Evolutionary conservation across 2,797 vertebrate genomes (phyloP).

Genomic region (Bovichtus variegatus): DNA sequence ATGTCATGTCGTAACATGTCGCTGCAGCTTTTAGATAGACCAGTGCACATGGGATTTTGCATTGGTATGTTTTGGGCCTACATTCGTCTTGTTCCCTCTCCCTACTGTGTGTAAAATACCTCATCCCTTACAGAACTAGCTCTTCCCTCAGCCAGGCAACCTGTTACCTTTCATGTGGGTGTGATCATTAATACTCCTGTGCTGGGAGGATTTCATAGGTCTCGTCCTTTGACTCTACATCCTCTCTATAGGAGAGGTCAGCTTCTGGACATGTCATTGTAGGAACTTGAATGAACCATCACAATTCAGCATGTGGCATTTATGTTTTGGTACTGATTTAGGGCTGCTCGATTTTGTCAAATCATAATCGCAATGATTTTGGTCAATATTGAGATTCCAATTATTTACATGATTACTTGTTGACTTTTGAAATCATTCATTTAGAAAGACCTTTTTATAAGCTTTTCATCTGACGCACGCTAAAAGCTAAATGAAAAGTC

Average conservation of each 20-base stretch:
- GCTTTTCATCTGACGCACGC: too few relatives aligned
- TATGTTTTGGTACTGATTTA: background rate
- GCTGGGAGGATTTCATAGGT: constrained; percentile 11
- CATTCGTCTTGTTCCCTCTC: constrained; percentile 4
- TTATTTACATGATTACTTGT: too few relatives aligned
- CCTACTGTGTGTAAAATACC: constrained; percentile 45
- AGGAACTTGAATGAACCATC: constrained; percentile 16
- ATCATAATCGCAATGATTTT: too few relatives aligned
- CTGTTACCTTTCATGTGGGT: background rate
- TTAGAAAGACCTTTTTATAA: too few relatives aligned
- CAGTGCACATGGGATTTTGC: constrained; percentile 21
- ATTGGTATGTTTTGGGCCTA: background rate
- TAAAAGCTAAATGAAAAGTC: too few relatives aligned
- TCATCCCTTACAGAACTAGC: background rate
- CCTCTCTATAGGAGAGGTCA: constrained; percentile 3
- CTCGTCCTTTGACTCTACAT: constrained; percentile 6
- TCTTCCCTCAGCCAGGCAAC: background rate
- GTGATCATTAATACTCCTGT: background rate
- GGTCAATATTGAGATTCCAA: too few relatives aligned
- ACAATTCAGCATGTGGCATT: constrained; percentile 18
- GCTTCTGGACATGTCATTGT: background rate
- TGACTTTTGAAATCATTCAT: too few relatives aligned
- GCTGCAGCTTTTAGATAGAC: constrained; percentile 18
- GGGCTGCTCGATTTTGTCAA: too few relatives aligned
- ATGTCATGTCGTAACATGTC: constrained; percentile 56